Percentiles rank a stretch among this genome's conserved stretches.
Conservation (phyloP, 1,140 invertebrate species). For the Drosophila grimshawi region DNA sequence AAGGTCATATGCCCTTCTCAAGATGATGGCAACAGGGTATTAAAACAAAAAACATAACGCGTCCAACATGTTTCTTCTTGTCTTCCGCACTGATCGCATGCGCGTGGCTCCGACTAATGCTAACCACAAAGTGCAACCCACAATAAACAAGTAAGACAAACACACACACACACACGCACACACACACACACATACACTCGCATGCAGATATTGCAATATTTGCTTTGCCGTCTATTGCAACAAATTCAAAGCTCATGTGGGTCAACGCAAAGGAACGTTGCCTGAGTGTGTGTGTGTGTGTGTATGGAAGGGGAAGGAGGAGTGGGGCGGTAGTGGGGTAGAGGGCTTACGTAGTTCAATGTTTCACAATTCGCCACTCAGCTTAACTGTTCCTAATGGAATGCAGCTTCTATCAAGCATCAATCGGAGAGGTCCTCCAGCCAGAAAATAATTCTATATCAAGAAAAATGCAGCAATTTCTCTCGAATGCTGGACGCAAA, state of each 20-base stretch:
- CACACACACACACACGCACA: slow-evolving; percentile 22
- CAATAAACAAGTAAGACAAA: slow-evolving; percentile 39
- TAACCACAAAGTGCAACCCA: slow-evolving; percentile 39
- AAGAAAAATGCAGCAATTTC: background rate
- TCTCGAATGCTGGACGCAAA: background rate
- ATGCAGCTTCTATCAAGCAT: background rate
- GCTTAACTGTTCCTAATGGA: slow-evolving; percentile 38
- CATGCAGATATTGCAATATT: slow-evolving; percentile 29
- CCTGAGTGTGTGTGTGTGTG: background rate
- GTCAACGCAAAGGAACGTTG: background rate
- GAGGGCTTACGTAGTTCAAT: slow-evolving; percentile 10
- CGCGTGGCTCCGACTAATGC: slow-evolving; percentile 40
- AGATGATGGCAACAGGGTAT: slow-evolving; percentile 11
- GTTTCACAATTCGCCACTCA: slow-evolving; percentile 42
- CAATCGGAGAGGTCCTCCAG: background rate
- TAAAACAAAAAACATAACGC: slow-evolving; percentile 41
- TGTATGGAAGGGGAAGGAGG: no score
- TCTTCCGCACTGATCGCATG: slow-evolving; percentile 49
- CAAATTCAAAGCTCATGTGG: slow-evolving; percentile 33
- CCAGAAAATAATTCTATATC: background rate
- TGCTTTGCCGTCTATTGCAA: slow-evolving; percentile 46
- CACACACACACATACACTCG: slow-evolving; percentile 1
- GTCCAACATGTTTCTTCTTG: slow-evolving; percentile 34
- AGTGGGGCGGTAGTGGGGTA: background rate
- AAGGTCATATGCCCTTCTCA: no score